These are phyloP conservation scores for Apteryx mantelli DNA, from an alignment of 2,113 vertebrate species.

Conservation along the genomic window DNA sequence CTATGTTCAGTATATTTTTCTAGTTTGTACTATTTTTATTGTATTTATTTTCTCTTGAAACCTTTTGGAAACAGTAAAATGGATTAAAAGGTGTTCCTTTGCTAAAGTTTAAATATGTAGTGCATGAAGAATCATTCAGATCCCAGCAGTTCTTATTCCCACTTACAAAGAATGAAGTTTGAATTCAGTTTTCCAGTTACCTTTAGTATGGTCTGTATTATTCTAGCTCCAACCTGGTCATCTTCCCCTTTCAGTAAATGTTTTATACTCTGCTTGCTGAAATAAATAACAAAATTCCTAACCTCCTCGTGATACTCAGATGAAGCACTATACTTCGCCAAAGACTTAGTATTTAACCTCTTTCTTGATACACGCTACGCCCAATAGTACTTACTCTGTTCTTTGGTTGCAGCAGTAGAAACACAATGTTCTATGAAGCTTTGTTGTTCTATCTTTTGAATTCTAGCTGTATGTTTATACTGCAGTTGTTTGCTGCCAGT, in stretches of 20 bases:
- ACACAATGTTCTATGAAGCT: slow-evolving; percentile 27
- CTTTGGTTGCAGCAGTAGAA: not conserved
- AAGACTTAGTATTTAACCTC: not conserved
- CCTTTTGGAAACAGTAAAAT: not conserved
- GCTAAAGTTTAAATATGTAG: not conserved
- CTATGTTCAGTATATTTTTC: not conserved
- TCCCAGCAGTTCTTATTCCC: slow-evolving; percentile 9
- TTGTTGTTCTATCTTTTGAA: slow-evolving; percentile 13
- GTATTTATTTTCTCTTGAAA: not conserved
- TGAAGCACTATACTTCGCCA: not conserved
- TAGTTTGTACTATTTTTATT: not conserved
- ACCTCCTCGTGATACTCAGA: not conserved
- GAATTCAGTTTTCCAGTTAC: not conserved
- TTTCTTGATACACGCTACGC: not conserved
- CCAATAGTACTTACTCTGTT: not conserved
- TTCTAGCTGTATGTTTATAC: not conserved
- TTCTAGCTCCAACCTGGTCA: not conserved
- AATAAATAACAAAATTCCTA: slow-evolving; percentile 3
- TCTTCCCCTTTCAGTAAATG: not conserved
- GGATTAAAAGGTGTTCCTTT: not conserved
- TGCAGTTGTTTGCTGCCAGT: not conserved
- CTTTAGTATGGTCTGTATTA: not conserved
- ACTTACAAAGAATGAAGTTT: not conserved
- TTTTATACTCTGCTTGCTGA: not conserved
- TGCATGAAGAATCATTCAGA: not conserved